Evolutionary conservation across 2,888 invertebrate genomes (phyloP), one percentile per base, ranked within the genome.

Genomic region (Nomada ferruginata): DNA sequence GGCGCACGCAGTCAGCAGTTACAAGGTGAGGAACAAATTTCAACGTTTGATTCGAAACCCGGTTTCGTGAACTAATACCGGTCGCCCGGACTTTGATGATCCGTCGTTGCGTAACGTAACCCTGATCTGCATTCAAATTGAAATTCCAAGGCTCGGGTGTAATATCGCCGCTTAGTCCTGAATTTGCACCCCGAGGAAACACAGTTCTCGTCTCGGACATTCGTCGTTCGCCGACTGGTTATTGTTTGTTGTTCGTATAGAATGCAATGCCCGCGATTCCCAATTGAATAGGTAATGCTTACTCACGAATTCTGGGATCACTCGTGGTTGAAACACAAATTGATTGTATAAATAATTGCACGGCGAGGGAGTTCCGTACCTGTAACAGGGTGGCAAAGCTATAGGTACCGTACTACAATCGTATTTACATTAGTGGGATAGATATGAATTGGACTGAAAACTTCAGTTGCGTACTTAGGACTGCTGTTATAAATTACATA

Each of bases 1-100:
- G 2, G 98, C 98, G 20, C 98, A 98, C 92, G 97, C 97, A 65
- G 97, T 97, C 64, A 97, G 97, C 72, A 96, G 96, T 89, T 97
- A 97, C 90, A 98, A 98, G 97, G 98, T 98, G 91, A 94, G 78
- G 9, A 18, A 53, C 53, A n/a, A 53, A 47, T 78, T 66, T 2
- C 20, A 5, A 2, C 55, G 20, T 47, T 69, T 11, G 47, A 36
- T 61, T 42, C 9, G 42, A n/a, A 44, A n/a, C 13, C 2, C 36
- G 64, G 13, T 52, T 64, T 26, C 26, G 23, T 44, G 29, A 18
- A 44, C 53, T n/a, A 53, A 10, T 18, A 13, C 47, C 26, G 15
- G 44, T 13, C 15, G 52, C 20, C 26, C 15, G 42, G 50, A 52
- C 20, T 23, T 61, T 1, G 11, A 3, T 18, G 29, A 53, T 70